Evolutionary conservation across 2,888 invertebrate species (phyloP).

Genomic region (Hyles lineata): DNA sequence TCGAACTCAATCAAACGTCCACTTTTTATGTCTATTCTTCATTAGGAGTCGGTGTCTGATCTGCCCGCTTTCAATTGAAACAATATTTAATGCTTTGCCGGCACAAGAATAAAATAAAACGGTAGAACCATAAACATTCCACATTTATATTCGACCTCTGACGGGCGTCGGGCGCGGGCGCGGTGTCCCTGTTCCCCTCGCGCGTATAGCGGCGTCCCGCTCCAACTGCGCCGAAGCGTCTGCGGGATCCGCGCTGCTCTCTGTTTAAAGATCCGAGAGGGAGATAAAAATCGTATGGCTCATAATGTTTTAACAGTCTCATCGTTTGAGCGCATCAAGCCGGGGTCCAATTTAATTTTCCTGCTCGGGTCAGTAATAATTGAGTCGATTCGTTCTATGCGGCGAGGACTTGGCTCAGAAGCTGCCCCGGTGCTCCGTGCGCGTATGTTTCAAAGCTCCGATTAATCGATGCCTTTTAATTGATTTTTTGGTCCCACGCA

Average conservation of each 20-base stretch:
- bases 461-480: constrained; percentile 74
- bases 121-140: constrained; percentile 85
- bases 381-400: constrained; percentile 80
- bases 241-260: constrained; percentile 68
- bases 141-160: constrained; percentile 84
- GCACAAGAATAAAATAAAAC: constrained; percentile 82
- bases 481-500: constrained; percentile 65
- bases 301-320: constrained; percentile 83
- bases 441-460: constrained; percentile 50
- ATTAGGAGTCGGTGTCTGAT: constrained; percentile 78
- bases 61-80: constrained; percentile 83
- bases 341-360: constrained; percentile 78
- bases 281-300: constrained; percentile 81
- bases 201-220: constrained; percentile 52
- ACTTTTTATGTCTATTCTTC: constrained; percentile 76
- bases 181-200: constrained; percentile 54
- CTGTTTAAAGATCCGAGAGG: constrained; percentile 72
- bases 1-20: constrained; percentile 73
- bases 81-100: constrained; percentile 83
- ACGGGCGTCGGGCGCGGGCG: constrained; percentile 68
- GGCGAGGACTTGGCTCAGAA: constrained; percentile 61
- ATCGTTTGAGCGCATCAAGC: constrained; percentile 64
- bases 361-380: constrained; percentile 75
- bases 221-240: constrained; percentile 79
- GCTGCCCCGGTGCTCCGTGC: constrained; percentile 47